Percentiles rank a stretch among this genome's conserved stretches.
Conservation (phyloP, 2,113 vertebrate genomes). For the Balaeniceps rex region DNA sequence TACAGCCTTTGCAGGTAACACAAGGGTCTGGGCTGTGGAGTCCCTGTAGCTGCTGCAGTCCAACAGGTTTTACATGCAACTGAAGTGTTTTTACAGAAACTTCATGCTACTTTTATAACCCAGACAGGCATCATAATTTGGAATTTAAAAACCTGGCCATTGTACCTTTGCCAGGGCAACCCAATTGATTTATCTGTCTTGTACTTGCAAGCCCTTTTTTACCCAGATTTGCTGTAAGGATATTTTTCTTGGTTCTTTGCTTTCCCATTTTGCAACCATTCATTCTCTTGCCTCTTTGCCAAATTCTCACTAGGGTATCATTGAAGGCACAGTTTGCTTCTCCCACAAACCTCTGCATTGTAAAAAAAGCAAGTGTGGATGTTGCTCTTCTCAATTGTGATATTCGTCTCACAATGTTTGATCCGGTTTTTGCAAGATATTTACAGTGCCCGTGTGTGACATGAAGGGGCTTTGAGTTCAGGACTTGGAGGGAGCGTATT, state of each 20-base stretch:
- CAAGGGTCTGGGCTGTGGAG: neutral
- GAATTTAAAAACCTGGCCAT: neutral
- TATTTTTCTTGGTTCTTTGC: neutral
- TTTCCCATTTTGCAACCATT: neutral
- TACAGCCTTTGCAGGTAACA: constrained; percentile 91
- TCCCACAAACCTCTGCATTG: neutral
- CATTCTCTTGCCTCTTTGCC: neutral
- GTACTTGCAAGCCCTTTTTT: neutral
- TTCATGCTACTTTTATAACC: neutral
- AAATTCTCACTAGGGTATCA: neutral
- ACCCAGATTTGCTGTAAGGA: neutral
- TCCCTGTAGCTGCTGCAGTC: neutral
- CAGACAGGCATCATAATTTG: neutral
- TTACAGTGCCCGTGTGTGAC: neutral
- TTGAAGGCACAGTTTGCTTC: neutral
- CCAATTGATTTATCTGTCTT: neutral
- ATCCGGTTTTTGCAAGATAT: neutral
- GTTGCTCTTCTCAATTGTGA: fast-evolving
- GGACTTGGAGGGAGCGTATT: neutral
- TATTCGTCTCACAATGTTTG: neutral
- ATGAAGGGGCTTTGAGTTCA: neutral
- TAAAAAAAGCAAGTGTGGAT: neutral
- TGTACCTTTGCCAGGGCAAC: neutral
- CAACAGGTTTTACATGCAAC: neutral
- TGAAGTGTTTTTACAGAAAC: neutral